Conservation (phyloP, 2,797 vertebrate genomes). For the Molossus molossus region DNA sequence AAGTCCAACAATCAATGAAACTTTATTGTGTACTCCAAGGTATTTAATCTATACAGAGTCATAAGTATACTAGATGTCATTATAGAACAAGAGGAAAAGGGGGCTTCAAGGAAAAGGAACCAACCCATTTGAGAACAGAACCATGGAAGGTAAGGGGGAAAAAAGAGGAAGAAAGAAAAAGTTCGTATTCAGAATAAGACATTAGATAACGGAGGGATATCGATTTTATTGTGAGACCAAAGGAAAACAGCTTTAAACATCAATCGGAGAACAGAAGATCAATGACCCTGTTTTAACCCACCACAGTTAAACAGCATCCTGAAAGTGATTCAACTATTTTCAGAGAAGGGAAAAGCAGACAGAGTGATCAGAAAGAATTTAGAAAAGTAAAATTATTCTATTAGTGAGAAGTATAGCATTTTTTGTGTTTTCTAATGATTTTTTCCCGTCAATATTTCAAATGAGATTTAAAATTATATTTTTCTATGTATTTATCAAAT, state of each 20-base stretch:
- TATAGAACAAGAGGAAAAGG: conserved; percentile 13
- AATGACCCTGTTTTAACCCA: not conserved
- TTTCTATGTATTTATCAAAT: not conserved
- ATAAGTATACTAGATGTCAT: conserved; percentile 50
- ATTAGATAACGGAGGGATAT: not conserved
- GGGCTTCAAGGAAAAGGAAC: conserved; percentile 7
- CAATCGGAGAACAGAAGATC: conserved; percentile 1
- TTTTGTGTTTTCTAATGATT: not conserved
- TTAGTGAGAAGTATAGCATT: not conserved
- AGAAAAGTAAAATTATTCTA: not conserved
- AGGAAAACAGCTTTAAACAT: conserved; percentile 48
- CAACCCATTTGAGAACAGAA: not conserved
- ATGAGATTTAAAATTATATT: conserved; percentile 4
- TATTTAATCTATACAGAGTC: conserved; percentile 53
- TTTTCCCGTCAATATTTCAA: not conserved
- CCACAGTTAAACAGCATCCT: not conserved
- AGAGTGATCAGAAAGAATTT: conserved; percentile 18
- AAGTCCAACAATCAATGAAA: conserved; percentile 56
- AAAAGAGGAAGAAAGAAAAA: not conserved
- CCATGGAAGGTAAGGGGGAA: not conserved
- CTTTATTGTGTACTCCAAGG: conserved; percentile 1
- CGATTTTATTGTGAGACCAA: conserved; percentile 48
- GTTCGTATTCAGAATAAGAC: not conserved
- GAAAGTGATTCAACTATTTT: not conserved
- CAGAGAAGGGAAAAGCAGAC: not conserved